Evolutionary conservation across 1,140 invertebrate species (phyloP).

Genomic region (Daktulosphaira vitifoliae): DNA sequence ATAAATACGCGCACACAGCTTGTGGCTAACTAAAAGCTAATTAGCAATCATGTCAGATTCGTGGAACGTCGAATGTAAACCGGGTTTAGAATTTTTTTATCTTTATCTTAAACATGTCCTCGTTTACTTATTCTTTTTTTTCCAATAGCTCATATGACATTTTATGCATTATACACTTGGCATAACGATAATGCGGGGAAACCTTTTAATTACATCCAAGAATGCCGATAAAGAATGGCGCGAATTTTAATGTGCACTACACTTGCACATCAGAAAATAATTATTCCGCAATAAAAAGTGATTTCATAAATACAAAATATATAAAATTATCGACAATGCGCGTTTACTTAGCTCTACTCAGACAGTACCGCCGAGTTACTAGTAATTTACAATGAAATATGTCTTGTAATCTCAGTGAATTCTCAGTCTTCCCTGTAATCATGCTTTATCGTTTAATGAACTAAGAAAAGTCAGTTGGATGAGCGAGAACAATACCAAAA

Average conservation of each 20-base stretch:
- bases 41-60: constrained; percentile 26
- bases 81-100: constrained; percentile 11
- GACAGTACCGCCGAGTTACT: too few species aligned
- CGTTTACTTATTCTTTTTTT: constrained; percentile 17
- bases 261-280: not conserved
- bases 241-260: constrained; percentile 9
- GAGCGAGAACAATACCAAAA: too few species aligned
- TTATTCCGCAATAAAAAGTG: constrained; percentile 15
- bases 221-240: constrained; percentile 14
- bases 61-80: constrained; percentile 24
- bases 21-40: constrained; percentile 25
- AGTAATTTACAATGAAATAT: too few species aligned
- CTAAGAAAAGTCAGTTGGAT: too few species aligned
- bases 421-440: too few species aligned
- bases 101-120: constrained; percentile 8
- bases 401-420: too few species aligned
- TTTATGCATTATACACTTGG: constrained; percentile 3
- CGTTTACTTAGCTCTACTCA: too few species aligned
- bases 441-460: too few species aligned
- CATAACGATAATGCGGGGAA: not conserved
- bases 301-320: too few species aligned
- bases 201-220: constrained; percentile 13
- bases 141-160: constrained; percentile 19
- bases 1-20: constrained; percentile 4
- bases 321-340: too few species aligned